Base-by-base conservation (phyloP, 2,113 vertebrate genomes). In the Menura novaehollandiae region DNA sequence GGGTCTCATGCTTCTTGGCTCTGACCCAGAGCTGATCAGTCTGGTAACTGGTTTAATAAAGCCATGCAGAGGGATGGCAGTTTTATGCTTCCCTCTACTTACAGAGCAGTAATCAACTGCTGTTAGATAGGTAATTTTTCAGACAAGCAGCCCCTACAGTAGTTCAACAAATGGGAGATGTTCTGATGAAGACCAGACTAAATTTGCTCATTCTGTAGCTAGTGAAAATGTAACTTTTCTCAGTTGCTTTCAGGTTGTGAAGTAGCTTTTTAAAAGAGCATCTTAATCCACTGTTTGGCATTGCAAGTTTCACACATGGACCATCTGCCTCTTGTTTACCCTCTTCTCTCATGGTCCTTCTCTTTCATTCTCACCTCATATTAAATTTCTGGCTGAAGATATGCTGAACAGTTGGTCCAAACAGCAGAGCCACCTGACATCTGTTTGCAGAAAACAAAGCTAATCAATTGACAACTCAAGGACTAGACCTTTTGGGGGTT, bases 361-460 rank as follows among this genome's bases (percentile, higher is more conserved):
- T 91, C 68, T 80, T 90, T 89, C 39, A 53, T 96, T 95, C 88
- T 96, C 88, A 93, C 85, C 75, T 96, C 92, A 71, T 71, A 88
- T 88, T 93, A 92, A 84, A 96, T 96, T 94, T 96, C 76, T 96
- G 95, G 95, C 96, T 92, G 76, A 93, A 91, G 73, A 94, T 72
- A 72, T 3, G 22, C 68, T 93, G 88, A 91, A 93, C 95, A 90
- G 79, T 93, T 96, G 96, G 95, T 91, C 82, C 63, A 77, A 94
- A 77, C 68, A 93, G 53, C 83, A 96, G 60, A 97, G 69, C 24
- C 93, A 96, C 88, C 88, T 91, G 91, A 95, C 69, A 64, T 81
- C 43, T 86, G 72, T 85, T 91, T 92, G 47, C 77, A 94, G 91
- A 92, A 96, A 96, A 92, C 60, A 91, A 92, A 92, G 41, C 59